Evolutionary conservation across 2,888 invertebrate genomes (phyloP).

Genomic region (Colostygia pectinataria): DNA sequence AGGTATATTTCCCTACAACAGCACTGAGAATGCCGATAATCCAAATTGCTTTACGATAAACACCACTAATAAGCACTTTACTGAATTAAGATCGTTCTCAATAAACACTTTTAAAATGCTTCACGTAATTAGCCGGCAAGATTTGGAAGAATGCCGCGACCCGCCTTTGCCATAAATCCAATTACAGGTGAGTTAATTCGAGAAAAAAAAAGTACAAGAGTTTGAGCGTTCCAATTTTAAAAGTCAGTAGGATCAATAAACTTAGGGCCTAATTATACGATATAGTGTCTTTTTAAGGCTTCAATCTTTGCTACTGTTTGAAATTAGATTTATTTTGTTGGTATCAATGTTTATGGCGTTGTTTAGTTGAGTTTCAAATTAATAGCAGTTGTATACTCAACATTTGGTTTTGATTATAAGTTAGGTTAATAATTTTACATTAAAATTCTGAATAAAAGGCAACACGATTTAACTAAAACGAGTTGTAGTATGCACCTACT

Average conservation of each 20-base stretch:
- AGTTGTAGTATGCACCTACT: neutral
- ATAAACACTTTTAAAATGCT: slow-evolving; percentile 71
- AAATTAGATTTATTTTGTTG: slow-evolving; percentile 5
- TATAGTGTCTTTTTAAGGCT: slow-evolving; percentile 32
- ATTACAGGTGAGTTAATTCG: slow-evolving; percentile 72
- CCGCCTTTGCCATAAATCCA: slow-evolving; percentile 60
- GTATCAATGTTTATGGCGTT: slow-evolving; percentile 14
- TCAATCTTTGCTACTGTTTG: slow-evolving; percentile 24
- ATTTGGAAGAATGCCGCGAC: slow-evolving; percentile 53
- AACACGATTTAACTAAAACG: too few relatives aligned
- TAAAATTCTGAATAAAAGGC: too few relatives aligned
- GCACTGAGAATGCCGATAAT: slow-evolving; percentile 43
- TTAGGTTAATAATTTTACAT: neutral
- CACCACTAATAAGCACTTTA: slow-evolving; percentile 49
- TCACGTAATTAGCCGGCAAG: slow-evolving; percentile 64
- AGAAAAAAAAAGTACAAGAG: slow-evolving; percentile 42
- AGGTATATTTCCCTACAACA: neutral
- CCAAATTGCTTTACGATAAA: slow-evolving; percentile 41
- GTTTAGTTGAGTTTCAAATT: neutral
- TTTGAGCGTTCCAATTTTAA: slow-evolving; percentile 36
- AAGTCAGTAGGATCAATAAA: slow-evolving; percentile 38
- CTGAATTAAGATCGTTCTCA: slow-evolving; percentile 57
- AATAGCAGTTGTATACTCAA: neutral
- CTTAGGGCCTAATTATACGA: slow-evolving; percentile 38
- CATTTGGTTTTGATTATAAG: neutral